phyloP scores from a whole-genome alignment of 2,797 vertebrate genomes.

The Ispidina lecontei region DNA sequence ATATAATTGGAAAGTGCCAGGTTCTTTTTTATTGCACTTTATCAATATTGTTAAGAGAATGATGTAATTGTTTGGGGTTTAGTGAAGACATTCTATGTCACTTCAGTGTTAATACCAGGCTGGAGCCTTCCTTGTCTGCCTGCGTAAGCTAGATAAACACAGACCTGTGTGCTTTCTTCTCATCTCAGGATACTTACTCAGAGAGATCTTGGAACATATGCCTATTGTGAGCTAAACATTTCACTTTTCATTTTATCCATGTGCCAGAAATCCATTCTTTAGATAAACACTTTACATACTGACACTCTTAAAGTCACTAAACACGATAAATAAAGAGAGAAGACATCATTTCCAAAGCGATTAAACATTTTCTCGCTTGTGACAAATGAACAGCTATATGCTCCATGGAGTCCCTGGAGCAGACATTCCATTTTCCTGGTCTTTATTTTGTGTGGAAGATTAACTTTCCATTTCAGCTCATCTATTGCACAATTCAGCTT shows the following conservation, averaged over 20 bases:
- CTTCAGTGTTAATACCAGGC: slow-evolving; percentile 88
- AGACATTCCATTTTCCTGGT: slow-evolving; percentile 65
- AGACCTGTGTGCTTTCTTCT: slow-evolving; percentile 85
- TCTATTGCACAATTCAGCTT: slow-evolving; percentile 69
- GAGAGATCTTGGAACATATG: slow-evolving; percentile 77
- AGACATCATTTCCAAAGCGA: slow-evolving; percentile 73
- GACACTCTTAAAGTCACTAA: slow-evolving; percentile 79
- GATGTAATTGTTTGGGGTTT: slow-evolving; percentile 89
- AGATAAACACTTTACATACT: slow-evolving; percentile 82
- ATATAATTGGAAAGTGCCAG: slow-evolving; percentile 69
- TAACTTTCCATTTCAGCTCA: slow-evolving; percentile 78
- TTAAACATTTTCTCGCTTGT: slow-evolving; percentile 78
- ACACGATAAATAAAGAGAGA: slow-evolving; percentile 78
- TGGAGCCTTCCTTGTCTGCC: slow-evolving; percentile 89
- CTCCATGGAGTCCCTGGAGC: slow-evolving; percentile 51
- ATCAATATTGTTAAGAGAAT: slow-evolving; percentile 85
- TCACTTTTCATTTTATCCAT: slow-evolving; percentile 80
- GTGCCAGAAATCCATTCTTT: slow-evolving; percentile 81
- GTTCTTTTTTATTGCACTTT: slow-evolving; percentile 78
- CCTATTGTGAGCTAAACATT: slow-evolving; percentile 81
- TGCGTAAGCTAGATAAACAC: slow-evolving; percentile 89
- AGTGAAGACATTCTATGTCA: slow-evolving; percentile 86
- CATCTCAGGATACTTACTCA: slow-evolving; percentile 79
- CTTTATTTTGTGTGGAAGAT: slow-evolving; percentile 73
- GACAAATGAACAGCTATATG: slow-evolving; percentile 75